Evolutionary conservation across 2,797 vertebrate genomes (phyloP).

Genomic region (Sebastes vulpes): DNA sequence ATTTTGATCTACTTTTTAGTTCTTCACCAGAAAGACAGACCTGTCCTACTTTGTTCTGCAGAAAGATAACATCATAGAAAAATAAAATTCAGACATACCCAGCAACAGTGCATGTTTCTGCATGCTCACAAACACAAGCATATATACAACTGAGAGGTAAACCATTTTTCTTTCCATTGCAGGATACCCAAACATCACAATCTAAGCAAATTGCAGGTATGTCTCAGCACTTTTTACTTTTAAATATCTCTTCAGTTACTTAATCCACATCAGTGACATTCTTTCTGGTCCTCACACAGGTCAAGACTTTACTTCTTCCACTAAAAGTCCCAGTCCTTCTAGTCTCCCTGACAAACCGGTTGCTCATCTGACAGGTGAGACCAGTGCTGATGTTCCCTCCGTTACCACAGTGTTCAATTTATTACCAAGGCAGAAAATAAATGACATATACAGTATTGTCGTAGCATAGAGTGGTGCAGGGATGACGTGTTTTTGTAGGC

Average conservation of each 20-base stretch:
- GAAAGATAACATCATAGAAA: not conserved
- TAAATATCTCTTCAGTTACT: not conserved
- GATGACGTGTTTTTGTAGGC: too few species aligned
- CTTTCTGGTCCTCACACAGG: conserved; percentile 42
- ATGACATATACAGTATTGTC: not conserved
- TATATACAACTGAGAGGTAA: not conserved
- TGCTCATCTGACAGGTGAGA: conserved; percentile 83
- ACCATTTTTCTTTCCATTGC: conserved; percentile 16
- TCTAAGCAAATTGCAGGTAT: conserved; percentile 48
- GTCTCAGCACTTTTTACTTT: not conserved
- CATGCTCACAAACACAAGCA: not conserved
- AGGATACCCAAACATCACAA: conserved; percentile 4
- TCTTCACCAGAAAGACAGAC: not conserved
- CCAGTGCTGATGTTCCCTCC: not conserved
- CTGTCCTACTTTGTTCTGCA: not conserved
- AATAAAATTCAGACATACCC: not conserved
- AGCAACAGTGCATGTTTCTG: not conserved
- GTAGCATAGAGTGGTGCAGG: too few species aligned
- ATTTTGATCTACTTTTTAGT: not conserved
- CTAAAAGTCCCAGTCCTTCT: not conserved
- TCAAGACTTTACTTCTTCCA: rapidly evolving
- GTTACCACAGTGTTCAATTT: not conserved
- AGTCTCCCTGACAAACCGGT: conserved; percentile 76
- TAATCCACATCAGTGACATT: not conserved
- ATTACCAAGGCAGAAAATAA: not conserved